Base-by-base conservation (phyloP, 2,113 vertebrate species). In the Poeciliopsis retropinna region DNA sequence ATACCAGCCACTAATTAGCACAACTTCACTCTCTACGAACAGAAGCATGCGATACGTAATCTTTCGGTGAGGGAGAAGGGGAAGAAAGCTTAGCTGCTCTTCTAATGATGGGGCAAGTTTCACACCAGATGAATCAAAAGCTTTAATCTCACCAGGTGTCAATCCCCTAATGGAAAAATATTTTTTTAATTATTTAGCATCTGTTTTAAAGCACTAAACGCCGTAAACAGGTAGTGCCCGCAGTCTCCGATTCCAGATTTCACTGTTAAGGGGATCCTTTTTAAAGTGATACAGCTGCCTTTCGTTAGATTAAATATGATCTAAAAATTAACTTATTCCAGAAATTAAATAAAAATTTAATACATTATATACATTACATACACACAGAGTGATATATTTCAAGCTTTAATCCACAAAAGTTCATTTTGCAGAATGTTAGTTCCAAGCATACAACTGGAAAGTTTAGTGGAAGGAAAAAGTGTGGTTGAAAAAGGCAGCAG, bases 1-100 rank as follows among this genome's bases (percentile, higher is more conserved):
- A 69, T 34, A 75, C 79, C 67, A 89, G 85, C 83, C 79, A 73
- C 76, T 87, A 92, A 92, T 89, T 92, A 90, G 60, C 89, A 62
- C 65, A 29, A 64, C 73, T 80, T 78, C 71, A 22, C 73, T 75
- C 31, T 64, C 66, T 31, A 60, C 54, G 81, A 70, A 76, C 82
- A 73, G 81, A 73, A 78, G 82, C 76, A 47, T 78, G 70, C 68
- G 77, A 77, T 71, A 82, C 75, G 5, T 60, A 47, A 17, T 15
- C 44, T 47, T 41, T 41, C 14, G 4, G 44, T 47, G 80, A 77
- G 82, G 64, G 68, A 63, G 80, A 60, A 64, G 60, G 66, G 72
- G 71, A 64, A 77, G 82, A 75, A 84, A 63, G 65, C 25, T 37
- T 22, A 85, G 85, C 69, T 64, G 74, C 67, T 62, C 60, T 81